These are phyloP conservation scores for Petaurus breviceps DNA, from an alignment of 2,113 vertebrate species.

Conservation along the genomic window DNA sequence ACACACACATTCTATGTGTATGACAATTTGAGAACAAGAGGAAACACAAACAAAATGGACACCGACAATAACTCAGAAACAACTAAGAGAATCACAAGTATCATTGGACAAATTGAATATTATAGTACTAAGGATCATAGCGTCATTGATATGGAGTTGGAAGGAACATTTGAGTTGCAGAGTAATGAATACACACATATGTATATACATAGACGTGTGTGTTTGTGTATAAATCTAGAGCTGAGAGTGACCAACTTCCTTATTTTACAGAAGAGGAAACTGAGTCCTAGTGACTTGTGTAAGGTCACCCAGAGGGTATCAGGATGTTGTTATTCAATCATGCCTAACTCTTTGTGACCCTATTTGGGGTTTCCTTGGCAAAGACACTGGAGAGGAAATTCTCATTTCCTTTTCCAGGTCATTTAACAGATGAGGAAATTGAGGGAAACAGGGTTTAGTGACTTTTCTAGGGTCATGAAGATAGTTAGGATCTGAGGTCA, in stretches of 20 bases:
- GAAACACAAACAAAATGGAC: not conserved
- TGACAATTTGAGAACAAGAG: not conserved
- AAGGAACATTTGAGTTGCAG: not conserved
- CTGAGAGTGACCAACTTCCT: not conserved
- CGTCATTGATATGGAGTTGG: not conserved
- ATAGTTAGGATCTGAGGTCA: too few species aligned
- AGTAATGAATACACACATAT: not conserved
- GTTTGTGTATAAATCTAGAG: not conserved
- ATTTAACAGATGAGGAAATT: too few species aligned
- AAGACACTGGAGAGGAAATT: too few species aligned
- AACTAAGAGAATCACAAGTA: not conserved
- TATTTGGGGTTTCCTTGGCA: too few species aligned
- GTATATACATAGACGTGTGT: not conserved
- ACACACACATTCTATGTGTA: not conserved
- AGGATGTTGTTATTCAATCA: not conserved
- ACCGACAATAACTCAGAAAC: not conserved
- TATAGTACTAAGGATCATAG: not conserved
- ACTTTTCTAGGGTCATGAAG: too few species aligned
- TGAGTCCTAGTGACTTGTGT: not conserved
- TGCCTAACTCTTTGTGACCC: not conserved
- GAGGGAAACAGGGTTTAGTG: too few species aligned
- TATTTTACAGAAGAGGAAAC: not conserved
- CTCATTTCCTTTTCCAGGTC: too few species aligned
- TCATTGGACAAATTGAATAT: not conserved
- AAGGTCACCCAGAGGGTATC: not conserved